These are phyloP conservation scores for Zele albiditarsus DNA, from an alignment of 2,888 invertebrate species.

Conservation along the genomic window DNA sequence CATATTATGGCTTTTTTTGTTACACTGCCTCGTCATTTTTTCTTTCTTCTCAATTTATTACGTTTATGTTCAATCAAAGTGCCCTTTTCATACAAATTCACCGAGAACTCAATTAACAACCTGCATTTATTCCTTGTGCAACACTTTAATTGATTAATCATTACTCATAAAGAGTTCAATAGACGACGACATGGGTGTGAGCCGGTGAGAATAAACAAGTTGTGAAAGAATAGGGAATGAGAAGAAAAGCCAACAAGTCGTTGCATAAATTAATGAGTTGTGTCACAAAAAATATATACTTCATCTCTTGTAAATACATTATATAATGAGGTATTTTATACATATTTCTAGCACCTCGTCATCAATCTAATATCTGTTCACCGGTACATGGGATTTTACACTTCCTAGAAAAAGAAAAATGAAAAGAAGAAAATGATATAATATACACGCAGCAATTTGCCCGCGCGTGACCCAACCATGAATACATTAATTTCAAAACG, in stretches of 20 bases:
- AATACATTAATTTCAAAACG: neutral
- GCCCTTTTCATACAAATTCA: slow-evolving; percentile 63
- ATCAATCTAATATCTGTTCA: slow-evolving; percentile 12
- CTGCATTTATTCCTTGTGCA: neutral
- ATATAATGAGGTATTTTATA: slow-evolving; percentile 70
- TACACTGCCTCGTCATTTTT: neutral
- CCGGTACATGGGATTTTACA: neutral
- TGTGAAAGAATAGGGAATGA: slow-evolving; percentile 54
- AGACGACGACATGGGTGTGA: slow-evolving; percentile 13
- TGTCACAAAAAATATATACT: slow-evolving; percentile 18
- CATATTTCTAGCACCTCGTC: slow-evolving; percentile 61
- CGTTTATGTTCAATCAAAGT: slow-evolving; percentile 61
- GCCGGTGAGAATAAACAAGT: slow-evolving; percentile 2
- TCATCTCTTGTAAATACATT: slow-evolving; percentile 63
- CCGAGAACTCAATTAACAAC: slow-evolving; percentile 13
- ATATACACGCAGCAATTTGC: slow-evolving; percentile 25
- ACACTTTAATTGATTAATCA: slow-evolving; percentile 3
- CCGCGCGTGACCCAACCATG: neutral
- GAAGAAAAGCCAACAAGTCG: slow-evolving; percentile 4
- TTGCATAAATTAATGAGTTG: slow-evolving; percentile 43
- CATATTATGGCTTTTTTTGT: neutral
- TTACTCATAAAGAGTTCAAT: slow-evolving; percentile 4
- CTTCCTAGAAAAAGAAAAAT: slow-evolving; percentile 15
- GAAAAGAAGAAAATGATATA: slow-evolving; percentile 44
- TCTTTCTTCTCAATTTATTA: slow-evolving; percentile 11